These are phyloP conservation scores for Habroteleia sp. DNA, from an alignment of 2,888 invertebrate species.

Conservation along the genomic window DNA sequence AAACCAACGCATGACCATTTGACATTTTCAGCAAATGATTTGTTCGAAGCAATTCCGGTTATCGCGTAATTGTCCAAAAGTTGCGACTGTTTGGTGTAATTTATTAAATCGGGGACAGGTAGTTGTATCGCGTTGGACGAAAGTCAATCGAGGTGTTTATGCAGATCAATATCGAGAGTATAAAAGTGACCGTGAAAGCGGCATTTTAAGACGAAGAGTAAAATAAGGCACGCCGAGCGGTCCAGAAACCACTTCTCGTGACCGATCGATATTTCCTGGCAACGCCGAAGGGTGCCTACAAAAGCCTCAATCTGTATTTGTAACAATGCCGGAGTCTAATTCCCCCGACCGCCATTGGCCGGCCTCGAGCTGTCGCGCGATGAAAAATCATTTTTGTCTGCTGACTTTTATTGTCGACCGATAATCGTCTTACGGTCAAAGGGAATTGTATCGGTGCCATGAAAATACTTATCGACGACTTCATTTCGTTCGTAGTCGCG, in stretches of 20 bases:
- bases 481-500: constrained; percentile 14
- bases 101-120: constrained; percentile 38
- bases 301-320: constrained; percentile 75
- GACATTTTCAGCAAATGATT: no score
- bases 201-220: constrained; percentile 62
- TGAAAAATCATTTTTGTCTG: constrained; percentile 54
- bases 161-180: constrained; percentile 51
- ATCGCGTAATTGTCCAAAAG: no score
- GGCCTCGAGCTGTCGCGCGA: constrained; percentile 36
- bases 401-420: constrained; percentile 31
- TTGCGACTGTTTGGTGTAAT: neutral
- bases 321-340: constrained; percentile 75
- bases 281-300: constrained; percentile 74
- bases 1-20: no score
- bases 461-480: constrained; percentile 9
- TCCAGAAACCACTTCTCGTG: constrained; percentile 76
- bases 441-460: constrained; percentile 4
- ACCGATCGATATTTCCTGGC: constrained; percentile 80
- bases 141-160: constrained; percentile 43
- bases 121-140: constrained; percentile 20
- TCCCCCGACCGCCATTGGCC: constrained; percentile 66
- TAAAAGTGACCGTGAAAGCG: constrained; percentile 64
- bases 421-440: constrained; percentile 15
- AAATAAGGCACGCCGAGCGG: constrained; percentile 73
- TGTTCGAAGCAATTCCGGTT: no score